Base-by-base conservation (phyloP, 2,113 vertebrate species). In the Tinamus guttatus region DNA sequence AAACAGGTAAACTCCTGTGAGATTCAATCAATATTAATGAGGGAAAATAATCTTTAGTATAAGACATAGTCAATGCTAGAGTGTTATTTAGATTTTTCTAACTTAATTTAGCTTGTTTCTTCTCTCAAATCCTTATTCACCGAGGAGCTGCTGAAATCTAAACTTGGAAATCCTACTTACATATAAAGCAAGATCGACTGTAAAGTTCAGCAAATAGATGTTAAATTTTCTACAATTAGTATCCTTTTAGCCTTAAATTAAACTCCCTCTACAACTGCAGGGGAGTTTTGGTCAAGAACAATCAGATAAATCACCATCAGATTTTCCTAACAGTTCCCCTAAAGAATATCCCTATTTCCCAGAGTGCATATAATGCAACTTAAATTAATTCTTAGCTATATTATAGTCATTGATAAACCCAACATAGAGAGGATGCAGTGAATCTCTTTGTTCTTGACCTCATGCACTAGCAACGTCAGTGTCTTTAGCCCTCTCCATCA, bases 221-320 rank as follows among this genome's bases (percentile, higher is more conserved):
- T 96, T 56, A 87, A 95, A 77, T 92, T 52, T 59, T 22, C 93
- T 88, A 28, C 43, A 93, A 64, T 95, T 94, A 91, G 60, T 47
- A 38, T 90, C 62, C 71, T 78, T 93, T 87, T 94, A 77, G 28
- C 65, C 75, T 95, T 94, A 96, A 95, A 94, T 97, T 95, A 94
- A 76, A 82, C 15, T 20, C 62, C 56, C 9, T 64, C 64, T 73
- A 28, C 52, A 51, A 65, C 90, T 94, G 94, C 67, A 93, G 58
- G 34, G 67, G 78, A 62, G 13, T 79, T 85, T 87, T 74, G 12
- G 6, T 76, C 49, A 69, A 15, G 56, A 34, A 63, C 56, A 14
- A 51, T 47, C 36, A 43, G 7, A 3, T 59, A 59, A 20, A 4
- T 58, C 36, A 19, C 12, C 19, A 60, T 2, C 8, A 91, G 4